These are phyloP conservation scores for Chymomyza amoena DNA, from an alignment of 2,888 invertebrate species.

Conservation along the genomic window DNA sequence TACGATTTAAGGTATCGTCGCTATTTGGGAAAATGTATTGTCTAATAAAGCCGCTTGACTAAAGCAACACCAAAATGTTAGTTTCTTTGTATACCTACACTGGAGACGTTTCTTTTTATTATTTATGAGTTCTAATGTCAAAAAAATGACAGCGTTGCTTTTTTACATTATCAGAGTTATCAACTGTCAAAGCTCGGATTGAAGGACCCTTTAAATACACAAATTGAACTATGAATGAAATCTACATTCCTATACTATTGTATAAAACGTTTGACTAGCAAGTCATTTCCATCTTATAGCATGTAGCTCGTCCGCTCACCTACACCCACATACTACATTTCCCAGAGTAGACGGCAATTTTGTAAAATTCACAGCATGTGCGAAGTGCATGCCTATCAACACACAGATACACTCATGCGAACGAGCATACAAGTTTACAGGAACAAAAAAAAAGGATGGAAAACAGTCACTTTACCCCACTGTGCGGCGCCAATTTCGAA, in stretches of 20 bases:
- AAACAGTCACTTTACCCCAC: background rate
- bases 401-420: background rate
- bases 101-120: no score
- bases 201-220: background rate
- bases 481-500: constrained; percentile 12
- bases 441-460: background rate
- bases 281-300: background rate
- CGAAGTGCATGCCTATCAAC: background rate
- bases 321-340: background rate
- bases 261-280: background rate
- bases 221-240: background rate
- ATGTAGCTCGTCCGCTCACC: background rate
- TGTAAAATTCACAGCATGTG: constrained; percentile 16
- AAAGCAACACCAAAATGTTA: no score
- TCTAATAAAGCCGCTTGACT: no score
- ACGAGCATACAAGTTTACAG: constrained; percentile 2
- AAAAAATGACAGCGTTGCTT: no score
- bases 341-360: constrained; percentile 6
- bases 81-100: no score
- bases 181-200: no score
- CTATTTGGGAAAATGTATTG: no score
- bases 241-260: background rate
- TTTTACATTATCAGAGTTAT: no score
- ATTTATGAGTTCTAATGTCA: no score
- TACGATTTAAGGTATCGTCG: no score